Conservation (phyloP, 2,888 invertebrate genomes). For the Alviniconcha strummeri region DNA sequence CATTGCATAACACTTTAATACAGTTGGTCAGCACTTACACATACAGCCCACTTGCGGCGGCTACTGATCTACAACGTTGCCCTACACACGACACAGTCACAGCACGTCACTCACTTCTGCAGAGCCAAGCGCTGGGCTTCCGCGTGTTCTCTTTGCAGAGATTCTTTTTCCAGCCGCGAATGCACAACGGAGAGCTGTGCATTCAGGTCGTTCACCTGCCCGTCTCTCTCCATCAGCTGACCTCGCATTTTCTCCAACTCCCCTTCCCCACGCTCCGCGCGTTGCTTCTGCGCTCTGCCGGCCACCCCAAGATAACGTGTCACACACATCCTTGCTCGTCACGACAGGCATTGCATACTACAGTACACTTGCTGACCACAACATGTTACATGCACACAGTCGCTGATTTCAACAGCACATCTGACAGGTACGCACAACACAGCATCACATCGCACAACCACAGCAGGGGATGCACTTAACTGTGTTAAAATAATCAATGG, state of each 20-base stretch:
- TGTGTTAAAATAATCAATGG: too few relatives aligned
- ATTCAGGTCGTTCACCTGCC: conserved; percentile 61
- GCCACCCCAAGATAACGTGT: conserved; percentile 7
- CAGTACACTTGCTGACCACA: too few relatives aligned
- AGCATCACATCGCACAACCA: neutral
- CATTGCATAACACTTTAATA: too few relatives aligned
- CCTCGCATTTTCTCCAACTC: conserved; percentile 62
- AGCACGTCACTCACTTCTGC: conserved; percentile 61
- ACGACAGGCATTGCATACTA: too few relatives aligned
- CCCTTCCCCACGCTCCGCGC: conserved; percentile 67
- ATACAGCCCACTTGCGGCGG: too few relatives aligned
- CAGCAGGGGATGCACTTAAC: neutral
- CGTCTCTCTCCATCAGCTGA: conserved; percentile 64
- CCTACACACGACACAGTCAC: neutral
- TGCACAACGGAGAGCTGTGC: conserved; percentile 58
- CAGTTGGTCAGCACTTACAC: too few relatives aligned
- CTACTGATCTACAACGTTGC: neutral
- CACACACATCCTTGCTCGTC: neutral
- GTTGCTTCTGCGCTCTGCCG: conserved; percentile 70
- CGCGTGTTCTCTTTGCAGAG: conserved; percentile 60
- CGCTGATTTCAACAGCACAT: too few relatives aligned
- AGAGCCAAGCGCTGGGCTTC: conserved; percentile 60
- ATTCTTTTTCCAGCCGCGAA: conserved; percentile 58
- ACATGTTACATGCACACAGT: too few relatives aligned
- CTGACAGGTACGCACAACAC: neutral